These are phyloP conservation scores for Aphodius sticticus DNA, from an alignment of 2,888 invertebrate species.

Conservation along the genomic window DNA sequence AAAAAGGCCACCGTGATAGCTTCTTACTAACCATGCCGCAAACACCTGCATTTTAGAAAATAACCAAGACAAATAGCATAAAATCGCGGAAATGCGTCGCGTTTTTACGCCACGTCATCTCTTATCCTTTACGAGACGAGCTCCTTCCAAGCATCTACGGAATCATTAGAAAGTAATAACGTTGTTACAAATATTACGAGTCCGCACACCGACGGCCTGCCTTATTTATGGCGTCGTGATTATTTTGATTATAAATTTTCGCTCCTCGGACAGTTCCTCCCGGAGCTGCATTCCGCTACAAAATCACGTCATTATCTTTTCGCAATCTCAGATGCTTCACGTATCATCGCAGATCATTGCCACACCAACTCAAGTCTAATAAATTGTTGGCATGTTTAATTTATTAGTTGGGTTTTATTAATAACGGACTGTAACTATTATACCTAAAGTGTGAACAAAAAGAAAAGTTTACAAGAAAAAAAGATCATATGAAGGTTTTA, in stretches of 20 bases:
- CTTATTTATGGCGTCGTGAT: not conserved
- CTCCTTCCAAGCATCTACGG: not conserved
- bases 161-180: slow-evolving; percentile 4
- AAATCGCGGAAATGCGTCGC: not conserved
- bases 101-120: not conserved
- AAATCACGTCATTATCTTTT: not conserved
- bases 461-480: too few relatives aligned
- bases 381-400: too few relatives aligned
- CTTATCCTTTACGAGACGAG: not conserved
- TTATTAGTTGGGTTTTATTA: too few relatives aligned
- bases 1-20: not conserved
- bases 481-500: too few relatives aligned
- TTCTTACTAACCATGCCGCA: not conserved
- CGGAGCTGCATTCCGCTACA: not conserved
- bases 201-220: not conserved
- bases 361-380: not conserved
- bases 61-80: not conserved
- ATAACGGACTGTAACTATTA: too few relatives aligned
- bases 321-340: not conserved
- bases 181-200: slow-evolving; percentile 4
- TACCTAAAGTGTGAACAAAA: too few relatives aligned
- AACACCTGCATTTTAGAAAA: not conserved
- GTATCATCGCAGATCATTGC: not conserved
- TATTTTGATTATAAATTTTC: slow-evolving; percentile 4
- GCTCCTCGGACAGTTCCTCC: not conserved